Evolutionary conservation across 2,113 vertebrate species (phyloP).

Genomic region (Nesogale talazaci): DNA sequence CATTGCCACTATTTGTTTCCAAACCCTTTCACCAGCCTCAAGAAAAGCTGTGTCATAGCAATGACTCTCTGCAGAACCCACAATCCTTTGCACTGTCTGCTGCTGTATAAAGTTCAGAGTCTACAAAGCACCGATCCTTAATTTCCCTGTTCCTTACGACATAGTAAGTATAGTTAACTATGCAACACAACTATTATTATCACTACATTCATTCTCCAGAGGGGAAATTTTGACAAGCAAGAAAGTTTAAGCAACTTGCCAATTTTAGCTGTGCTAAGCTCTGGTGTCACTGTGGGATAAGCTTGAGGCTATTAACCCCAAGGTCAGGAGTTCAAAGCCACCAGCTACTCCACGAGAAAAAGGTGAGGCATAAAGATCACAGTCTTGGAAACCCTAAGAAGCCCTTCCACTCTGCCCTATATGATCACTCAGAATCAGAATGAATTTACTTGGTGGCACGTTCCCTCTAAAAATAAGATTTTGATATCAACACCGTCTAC

Average conservation of each 20-base stretch:
- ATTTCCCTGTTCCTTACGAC: neutral
- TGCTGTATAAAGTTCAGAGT: neutral
- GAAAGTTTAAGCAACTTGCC: neutral
- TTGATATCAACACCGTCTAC: neutral
- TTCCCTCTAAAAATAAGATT: slow-evolving; percentile 13
- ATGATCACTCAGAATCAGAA: no score
- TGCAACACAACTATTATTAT: neutral
- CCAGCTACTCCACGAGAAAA: no score
- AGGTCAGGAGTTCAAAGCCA: no score
- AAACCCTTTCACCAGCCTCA: neutral
- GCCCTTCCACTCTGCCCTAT: no score
- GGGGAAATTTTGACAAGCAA: neutral
- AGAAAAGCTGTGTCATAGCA: neutral
- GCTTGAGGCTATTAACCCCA: no score
- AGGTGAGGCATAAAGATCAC: no score
- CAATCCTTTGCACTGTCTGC: neutral
- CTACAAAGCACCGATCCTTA: neutral
- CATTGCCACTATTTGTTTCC: neutral
- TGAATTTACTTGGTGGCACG: neutral
- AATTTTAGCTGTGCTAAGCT: neutral
- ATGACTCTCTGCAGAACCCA: neutral
- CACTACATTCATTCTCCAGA: neutral
- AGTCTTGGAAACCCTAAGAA: no score
- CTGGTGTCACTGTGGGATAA: neutral
- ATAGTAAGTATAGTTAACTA: neutral